These are phyloP conservation scores for Andrena minutula DNA, from an alignment of 2,888 invertebrate genomes.

Conservation along the genomic window DNA sequence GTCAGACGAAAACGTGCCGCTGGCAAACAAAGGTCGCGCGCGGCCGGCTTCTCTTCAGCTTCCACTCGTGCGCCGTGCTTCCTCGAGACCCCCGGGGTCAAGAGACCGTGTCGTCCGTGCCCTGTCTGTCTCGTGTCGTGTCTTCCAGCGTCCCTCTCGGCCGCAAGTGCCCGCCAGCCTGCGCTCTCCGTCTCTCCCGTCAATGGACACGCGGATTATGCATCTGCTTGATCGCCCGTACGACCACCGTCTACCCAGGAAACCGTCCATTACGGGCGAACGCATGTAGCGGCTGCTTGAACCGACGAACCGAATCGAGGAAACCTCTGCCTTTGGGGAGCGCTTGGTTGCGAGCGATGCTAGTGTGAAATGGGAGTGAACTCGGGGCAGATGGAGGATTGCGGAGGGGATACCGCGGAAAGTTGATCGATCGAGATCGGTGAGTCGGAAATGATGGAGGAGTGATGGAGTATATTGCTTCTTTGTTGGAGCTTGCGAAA, in stretches of 20 bases:
- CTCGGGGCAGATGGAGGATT: not conserved
- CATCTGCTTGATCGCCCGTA: constrained; percentile 57
- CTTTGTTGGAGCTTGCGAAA: no score
- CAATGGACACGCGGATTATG: constrained; percentile 57
- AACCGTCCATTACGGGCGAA: constrained; percentile 81
- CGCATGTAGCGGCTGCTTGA: constrained; percentile 50
- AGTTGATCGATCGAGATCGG: constrained; percentile 13
- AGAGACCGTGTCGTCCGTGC: constrained; percentile 51
- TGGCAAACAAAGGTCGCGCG: constrained; percentile 48
- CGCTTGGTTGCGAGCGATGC: not conserved
- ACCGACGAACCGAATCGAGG: constrained; percentile 16
- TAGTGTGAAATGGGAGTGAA: not conserved
- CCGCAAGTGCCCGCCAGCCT: not conserved
- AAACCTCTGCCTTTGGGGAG: not conserved
- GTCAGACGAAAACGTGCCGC: constrained; percentile 61
- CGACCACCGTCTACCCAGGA: constrained; percentile 77
- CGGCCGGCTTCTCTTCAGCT: constrained; percentile 14
- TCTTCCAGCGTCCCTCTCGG: constrained; percentile 11
- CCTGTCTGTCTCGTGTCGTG: constrained; percentile 30
- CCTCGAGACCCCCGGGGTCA: constrained; percentile 57
- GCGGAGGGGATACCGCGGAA: not conserved
- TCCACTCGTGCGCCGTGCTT: constrained; percentile 28
- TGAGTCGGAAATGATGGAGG: constrained; percentile 15
- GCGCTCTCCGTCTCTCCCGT: constrained; percentile 37
- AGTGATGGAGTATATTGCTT: no score